phyloP scores from a whole-genome alignment of 2,113 vertebrate species.

The Epinephelus cyanopodus region DNA sequence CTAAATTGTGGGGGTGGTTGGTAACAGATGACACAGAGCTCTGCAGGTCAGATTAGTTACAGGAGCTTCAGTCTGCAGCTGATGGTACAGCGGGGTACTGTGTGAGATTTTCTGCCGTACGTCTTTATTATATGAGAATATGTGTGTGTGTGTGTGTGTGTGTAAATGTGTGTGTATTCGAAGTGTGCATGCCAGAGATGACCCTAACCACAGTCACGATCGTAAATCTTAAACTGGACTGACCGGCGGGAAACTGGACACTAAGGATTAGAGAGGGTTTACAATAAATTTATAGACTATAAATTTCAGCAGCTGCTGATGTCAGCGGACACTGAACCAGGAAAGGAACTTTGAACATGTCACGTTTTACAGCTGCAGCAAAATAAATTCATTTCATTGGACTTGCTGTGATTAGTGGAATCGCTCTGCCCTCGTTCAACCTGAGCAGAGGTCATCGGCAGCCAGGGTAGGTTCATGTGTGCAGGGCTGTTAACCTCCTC shows the following conservation, averaged over 20 bases:
- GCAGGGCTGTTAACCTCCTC: not conserved
- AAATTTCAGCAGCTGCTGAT: slow-evolving; percentile 50
- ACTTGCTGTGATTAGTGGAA: no score
- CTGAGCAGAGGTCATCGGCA: not conserved
- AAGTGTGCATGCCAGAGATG: slow-evolving; percentile 58
- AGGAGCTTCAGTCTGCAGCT: slow-evolving; percentile 28
- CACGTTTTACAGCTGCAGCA: not conserved
- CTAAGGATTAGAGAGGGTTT: slow-evolving; percentile 29
- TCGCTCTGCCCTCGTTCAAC: not conserved
- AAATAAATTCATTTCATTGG: not conserved
- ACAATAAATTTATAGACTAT: slow-evolving; percentile 47
- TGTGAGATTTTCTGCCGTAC: slow-evolving; percentile 24
- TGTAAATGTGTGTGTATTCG: not conserved
- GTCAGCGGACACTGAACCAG: slow-evolving; percentile 23
- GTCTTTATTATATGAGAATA: slow-evolving; percentile 33
- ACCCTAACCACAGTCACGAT: slow-evolving; percentile 35
- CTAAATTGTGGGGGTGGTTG: slow-evolving; percentile 6
- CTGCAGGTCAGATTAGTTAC: slow-evolving; percentile 48
- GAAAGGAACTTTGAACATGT: slow-evolving; percentile 9
- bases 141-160: slow-evolving; percentile 28
- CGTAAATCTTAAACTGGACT: slow-evolving; percentile 59
- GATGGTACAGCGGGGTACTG: not conserved
- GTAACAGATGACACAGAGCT: slow-evolving; percentile 23
- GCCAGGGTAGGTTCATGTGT: not conserved
- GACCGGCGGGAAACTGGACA: slow-evolving; percentile 46